Evolutionary conservation across 2,113 vertebrate species (phyloP).

Genomic region (Romanogobio albipinnatus): DNA sequence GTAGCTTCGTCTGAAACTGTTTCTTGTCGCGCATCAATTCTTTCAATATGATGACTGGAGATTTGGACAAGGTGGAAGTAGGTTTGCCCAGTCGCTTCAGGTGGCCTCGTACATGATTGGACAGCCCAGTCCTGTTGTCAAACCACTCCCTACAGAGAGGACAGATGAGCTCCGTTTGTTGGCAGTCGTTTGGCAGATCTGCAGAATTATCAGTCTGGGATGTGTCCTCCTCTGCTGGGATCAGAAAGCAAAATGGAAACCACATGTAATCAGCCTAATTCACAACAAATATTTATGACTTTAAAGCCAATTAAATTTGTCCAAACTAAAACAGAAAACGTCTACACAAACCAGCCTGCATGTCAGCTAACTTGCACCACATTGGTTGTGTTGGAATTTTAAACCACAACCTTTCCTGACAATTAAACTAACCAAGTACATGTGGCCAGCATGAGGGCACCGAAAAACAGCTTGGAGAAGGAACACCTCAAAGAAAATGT

Average conservation of each 20-base stretch:
- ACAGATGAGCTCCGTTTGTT: conserved; percentile 71
- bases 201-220: neutral
- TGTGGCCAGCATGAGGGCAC: neutral
- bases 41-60: conserved; percentile 89
- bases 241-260: conserved; percentile 9
- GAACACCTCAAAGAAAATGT: no score
- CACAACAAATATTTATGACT: neutral
- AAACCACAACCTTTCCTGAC: neutral
- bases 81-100: conserved; percentile 93
- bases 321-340: neutral
- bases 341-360: neutral
- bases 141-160: conserved; percentile 95
- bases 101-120: conserved; percentile 97
- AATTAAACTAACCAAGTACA: neutral
- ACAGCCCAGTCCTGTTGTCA: conserved; percentile 94
- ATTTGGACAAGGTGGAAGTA: conserved; percentile 84
- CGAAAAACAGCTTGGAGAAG: neutral
- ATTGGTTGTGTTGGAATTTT: neutral
- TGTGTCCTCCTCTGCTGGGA: conserved; percentile 40
- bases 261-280: neutral
- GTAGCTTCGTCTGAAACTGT: conserved; percentile 90
- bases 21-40: conserved; percentile 97
- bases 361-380: neutral
- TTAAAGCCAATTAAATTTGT: neutral
- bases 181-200: conserved; percentile 12